Evolutionary conservation across 23 tunicate genomes (phyloP).

Genomic region (Phallusia fumigata): DNA sequence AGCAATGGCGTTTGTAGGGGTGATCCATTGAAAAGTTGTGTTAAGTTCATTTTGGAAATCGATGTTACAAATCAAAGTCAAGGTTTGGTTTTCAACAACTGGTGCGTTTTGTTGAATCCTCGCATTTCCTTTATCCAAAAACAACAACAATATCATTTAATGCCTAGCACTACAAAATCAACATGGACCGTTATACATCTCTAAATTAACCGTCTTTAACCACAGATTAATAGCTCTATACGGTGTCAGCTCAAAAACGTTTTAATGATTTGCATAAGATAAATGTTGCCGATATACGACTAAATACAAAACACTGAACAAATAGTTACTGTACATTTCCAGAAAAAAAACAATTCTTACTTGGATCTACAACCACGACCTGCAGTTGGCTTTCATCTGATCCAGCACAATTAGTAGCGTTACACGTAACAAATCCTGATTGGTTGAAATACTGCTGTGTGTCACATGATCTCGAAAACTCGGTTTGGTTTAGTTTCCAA

Average conservation of each 20-base stretch:
- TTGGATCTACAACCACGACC: neutral
- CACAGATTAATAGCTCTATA: no score
- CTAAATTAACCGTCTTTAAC: no score
- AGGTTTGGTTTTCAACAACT: no score
- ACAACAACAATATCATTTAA: no score
- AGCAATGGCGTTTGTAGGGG: neutral
- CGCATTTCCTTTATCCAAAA: no score
- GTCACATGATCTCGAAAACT: neutral
- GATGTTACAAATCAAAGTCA: neutral
- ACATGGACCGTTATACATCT: no score
- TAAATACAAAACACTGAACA: no score
- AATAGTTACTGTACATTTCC: no score
- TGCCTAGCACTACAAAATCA: no score
- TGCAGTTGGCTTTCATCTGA: neutral
- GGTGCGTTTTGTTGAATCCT: no score
- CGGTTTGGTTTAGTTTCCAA: neutral
- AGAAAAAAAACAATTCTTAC: neutral
- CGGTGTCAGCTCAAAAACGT: neutral
- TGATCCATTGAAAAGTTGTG: neutral
- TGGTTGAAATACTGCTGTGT: neutral
- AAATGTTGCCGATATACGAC: no score
- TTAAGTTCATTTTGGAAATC: neutral
- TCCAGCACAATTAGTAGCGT: neutral
- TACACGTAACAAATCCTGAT: neutral
- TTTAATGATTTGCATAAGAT: no score